phyloP scores from a whole-genome alignment of 2,888 invertebrate species.

The Chesias legatella region DNA sequence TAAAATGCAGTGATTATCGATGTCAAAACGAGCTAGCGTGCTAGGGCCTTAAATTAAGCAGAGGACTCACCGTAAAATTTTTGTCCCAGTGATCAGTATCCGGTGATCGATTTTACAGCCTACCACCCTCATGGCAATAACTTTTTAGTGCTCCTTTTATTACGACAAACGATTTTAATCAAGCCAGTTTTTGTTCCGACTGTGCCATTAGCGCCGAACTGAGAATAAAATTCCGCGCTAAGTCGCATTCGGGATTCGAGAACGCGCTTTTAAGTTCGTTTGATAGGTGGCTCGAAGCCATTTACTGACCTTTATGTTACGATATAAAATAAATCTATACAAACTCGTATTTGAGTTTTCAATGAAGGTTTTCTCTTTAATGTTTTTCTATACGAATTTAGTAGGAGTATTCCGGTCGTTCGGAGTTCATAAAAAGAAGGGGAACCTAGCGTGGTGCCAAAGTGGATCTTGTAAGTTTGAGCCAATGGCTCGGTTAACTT shows the following conservation, averaged over 20 bases:
- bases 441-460: conserved; percentile 31
- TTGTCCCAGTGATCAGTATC: conserved; percentile 71
- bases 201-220: conserved; percentile 70
- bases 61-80: conserved; percentile 60
- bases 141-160: conserved; percentile 78
- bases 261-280: conserved; percentile 70
- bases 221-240: conserved; percentile 69
- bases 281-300: conserved; percentile 53
- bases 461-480: conserved; percentile 35
- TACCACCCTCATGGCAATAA: conserved; percentile 73
- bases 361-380: conserved; percentile 22
- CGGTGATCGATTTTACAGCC: conserved; percentile 76
- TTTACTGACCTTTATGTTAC: conserved; percentile 32
- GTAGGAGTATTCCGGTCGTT: conserved; percentile 18
- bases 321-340: conserved; percentile 33
- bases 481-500: conserved; percentile 24
- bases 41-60: conserved; percentile 62
- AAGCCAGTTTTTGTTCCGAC: conserved; percentile 75
- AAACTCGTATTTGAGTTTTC: conserved; percentile 29
- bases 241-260: conserved; percentile 64
- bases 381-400: conserved; percentile 20
- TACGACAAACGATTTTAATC: conserved; percentile 81
- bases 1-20: too few relatives aligned
- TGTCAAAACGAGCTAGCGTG: too few relatives aligned
- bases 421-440: conserved; percentile 25